Evolutionary conservation across 2,888 invertebrate genomes (phyloP).

Genomic region (Scaptomyza flava): DNA sequence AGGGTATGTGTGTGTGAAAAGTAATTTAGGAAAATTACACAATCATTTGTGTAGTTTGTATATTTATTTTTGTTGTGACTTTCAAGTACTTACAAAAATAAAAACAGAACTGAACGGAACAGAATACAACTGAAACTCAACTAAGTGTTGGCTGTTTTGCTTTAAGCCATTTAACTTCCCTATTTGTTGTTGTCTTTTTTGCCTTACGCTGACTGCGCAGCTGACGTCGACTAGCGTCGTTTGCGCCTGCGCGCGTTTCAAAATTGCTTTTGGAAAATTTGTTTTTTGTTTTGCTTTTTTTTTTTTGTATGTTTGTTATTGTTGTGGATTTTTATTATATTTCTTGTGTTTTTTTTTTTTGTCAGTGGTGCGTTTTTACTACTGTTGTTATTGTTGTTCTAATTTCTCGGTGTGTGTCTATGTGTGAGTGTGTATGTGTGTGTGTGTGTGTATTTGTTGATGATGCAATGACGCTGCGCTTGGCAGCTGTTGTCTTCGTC

Average conservation of each 20-base stretch:
- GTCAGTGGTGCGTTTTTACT: constrained; percentile 56
- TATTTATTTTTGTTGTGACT: constrained; percentile 51
- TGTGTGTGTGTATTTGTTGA: constrained; percentile 58
- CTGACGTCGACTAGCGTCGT: constrained; percentile 18
- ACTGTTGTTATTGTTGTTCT: constrained; percentile 62
- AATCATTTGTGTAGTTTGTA: constrained; percentile 55
- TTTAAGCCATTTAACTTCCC: constrained; percentile 54
- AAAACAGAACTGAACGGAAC: constrained; percentile 10
- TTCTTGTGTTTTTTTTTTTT: constrained; percentile 35
- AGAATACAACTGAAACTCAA: constrained; percentile 13
- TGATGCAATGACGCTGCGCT: constrained; percentile 82
- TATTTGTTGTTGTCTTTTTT: constrained; percentile 39
- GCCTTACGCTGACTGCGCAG: constrained; percentile 21
- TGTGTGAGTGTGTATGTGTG: constrained; percentile 23
- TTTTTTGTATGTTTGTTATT: constrained; percentile 63
- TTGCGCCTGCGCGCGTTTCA: constrained; percentile 72
- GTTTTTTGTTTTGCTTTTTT: constrained; percentile 42
- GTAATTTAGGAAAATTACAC: constrained; percentile 61
- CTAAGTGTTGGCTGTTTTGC: constrained; percentile 34
- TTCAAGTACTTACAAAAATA: constrained; percentile 46
- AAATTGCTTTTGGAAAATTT: constrained; percentile 72
- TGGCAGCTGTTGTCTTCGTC: constrained; percentile 81
- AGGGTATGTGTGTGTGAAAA: constrained; percentile 43
- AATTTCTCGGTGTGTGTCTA: constrained; percentile 36
- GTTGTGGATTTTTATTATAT: constrained; percentile 61